Evolutionary conservation across 2,888 invertebrate genomes (phyloP).

Genomic region (Cheilosia vulpina): DNA sequence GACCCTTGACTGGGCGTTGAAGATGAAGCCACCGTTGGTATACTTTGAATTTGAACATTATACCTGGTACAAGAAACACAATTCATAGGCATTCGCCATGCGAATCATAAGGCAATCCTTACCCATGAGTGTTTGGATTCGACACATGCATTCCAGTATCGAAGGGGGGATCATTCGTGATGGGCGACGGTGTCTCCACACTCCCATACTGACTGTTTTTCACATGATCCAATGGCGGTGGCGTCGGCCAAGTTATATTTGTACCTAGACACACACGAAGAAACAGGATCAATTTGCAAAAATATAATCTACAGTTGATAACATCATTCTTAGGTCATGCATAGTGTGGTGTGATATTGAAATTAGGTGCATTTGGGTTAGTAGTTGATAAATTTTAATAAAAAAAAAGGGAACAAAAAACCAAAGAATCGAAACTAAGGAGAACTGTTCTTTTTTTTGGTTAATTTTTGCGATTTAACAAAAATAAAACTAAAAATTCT

Average conservation of each 20-base stretch:
- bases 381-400: conserved; percentile 50
- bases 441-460: conserved; percentile 46
- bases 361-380: conserved; percentile 71
- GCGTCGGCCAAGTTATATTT: conserved; percentile 82
- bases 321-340: conserved; percentile 46
- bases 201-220: conserved; percentile 83
- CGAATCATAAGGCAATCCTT: conserved; percentile 41
- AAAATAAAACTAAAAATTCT: conserved; percentile 81
- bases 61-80: conserved; percentile 77
- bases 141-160: conserved; percentile 80
- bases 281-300: conserved; percentile 4
- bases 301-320: conserved; percentile 6
- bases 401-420: conserved; percentile 7
- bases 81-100: conserved; percentile 21
- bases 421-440: conserved; percentile 77
- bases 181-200: conserved; percentile 83
- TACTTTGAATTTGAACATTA: conserved; percentile 83
- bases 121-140: conserved; percentile 84
- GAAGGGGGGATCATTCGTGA: conserved; percentile 81
- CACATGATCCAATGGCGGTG: conserved; percentile 81
- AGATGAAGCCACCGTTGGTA: conserved; percentile 80
- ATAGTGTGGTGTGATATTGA: conserved; percentile 74
- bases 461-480: conserved; percentile 73
- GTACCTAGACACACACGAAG: conserved; percentile 79
- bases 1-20: conserved; percentile 80